These are phyloP conservation scores for Serilophus lunatus DNA, from an alignment of 2,113 vertebrate species.

Conservation along the genomic window DNA sequence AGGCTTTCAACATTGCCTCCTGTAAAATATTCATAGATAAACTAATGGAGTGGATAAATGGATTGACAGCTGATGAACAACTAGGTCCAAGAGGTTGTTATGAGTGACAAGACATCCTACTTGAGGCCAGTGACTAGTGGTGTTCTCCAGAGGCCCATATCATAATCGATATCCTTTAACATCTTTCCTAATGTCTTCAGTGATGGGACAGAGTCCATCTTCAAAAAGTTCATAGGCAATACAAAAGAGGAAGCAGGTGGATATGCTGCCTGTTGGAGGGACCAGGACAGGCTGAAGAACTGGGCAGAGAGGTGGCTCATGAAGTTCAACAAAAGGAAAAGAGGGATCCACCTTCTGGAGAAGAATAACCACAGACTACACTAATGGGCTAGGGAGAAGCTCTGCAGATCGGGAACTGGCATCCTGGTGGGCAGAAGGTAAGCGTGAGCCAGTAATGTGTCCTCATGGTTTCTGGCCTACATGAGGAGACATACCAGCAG, in stretches of 20 bases:
- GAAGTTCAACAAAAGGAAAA: neutral
- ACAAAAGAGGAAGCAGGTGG: neutral
- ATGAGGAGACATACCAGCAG: neutral
- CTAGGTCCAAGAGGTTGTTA: too few relatives aligned
- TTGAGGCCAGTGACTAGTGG: neutral
- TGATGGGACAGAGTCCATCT: neutral
- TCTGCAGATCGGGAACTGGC: neutral
- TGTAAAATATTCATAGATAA: neutral
- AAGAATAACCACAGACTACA: neutral
- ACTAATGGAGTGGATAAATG: neutral
- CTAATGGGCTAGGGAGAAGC: neutral
- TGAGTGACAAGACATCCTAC: neutral
- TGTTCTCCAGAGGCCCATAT: rapidly evolving
- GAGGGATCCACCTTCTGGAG: neutral
- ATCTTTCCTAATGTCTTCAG: neutral
- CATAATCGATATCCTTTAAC: neutral
- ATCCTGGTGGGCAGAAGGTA: neutral
- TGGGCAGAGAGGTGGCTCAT: neutral
- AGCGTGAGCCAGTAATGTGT: rapidly evolving
- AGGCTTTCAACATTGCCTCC: neutral
- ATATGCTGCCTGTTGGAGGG: neutral
- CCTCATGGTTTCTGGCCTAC: neutral
- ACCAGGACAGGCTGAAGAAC: neutral
- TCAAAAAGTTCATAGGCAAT: neutral
- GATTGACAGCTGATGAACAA: neutral